Conservation (phyloP, 2,113 vertebrate species). For the Prochilodus magdalenae region DNA sequence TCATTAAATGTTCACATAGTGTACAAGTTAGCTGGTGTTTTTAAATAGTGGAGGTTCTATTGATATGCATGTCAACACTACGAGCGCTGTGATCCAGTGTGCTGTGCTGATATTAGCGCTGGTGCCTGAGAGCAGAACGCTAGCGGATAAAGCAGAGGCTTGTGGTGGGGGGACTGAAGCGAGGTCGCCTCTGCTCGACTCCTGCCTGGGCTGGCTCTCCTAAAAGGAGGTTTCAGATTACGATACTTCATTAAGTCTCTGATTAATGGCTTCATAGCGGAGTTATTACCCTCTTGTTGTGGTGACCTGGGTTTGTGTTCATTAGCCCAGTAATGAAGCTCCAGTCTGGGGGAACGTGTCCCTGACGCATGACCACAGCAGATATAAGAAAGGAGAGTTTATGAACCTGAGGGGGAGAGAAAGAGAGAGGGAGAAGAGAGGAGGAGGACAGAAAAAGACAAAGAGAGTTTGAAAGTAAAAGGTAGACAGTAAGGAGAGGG, state of each 20-base stretch:
- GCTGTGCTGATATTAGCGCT: neutral
- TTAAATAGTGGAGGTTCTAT: too few species aligned
- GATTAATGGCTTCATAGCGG: conserved; percentile 58
- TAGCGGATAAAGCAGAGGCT: conserved; percentile 17
- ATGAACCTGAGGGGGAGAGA: conserved; percentile 15
- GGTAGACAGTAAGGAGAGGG: conserved; percentile 27
- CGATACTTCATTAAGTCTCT: conserved; percentile 61
- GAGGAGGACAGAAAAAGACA: conserved; percentile 4
- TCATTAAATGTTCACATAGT: too few species aligned
- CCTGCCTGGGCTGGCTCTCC: conserved; percentile 33
- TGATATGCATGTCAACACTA: too few species aligned
- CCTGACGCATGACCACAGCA: conserved; percentile 56
- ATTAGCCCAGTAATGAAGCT: conserved; percentile 58
- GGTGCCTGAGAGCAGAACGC: conserved; percentile 10
- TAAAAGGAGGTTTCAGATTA: conserved; percentile 53
- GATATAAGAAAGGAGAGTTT: conserved; percentile 20
- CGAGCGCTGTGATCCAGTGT: too few species aligned
- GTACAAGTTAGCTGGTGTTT: too few species aligned
- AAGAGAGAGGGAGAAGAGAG: neutral
- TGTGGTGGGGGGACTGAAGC: conserved; percentile 21
- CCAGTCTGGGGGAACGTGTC: conserved; percentile 51
- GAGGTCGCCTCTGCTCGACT: conserved; percentile 26
- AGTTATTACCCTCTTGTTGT: conserved; percentile 60
- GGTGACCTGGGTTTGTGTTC: conserved; percentile 57
- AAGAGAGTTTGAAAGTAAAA: conserved; percentile 24